Conservation (phyloP, 2,797 vertebrate genomes). For the Spheniscus humboldti region DNA sequence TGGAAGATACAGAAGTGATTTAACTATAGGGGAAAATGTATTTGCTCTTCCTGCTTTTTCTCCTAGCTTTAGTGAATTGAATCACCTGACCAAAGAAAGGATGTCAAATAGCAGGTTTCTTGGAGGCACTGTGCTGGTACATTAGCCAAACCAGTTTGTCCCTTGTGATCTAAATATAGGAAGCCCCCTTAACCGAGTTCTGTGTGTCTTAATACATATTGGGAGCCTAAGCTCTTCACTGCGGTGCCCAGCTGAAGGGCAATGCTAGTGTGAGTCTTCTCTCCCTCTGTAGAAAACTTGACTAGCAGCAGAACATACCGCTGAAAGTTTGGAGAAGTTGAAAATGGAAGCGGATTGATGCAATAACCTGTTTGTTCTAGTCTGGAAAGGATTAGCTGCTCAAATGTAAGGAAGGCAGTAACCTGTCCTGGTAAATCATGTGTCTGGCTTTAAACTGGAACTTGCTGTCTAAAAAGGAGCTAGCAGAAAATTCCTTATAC, state of each 20-base stretch:
- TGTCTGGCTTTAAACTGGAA: background rate
- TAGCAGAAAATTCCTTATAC: background rate
- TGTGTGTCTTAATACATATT: too few species aligned
- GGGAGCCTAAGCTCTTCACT: background rate
- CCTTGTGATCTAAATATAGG: background rate
- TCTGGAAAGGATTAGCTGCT: background rate
- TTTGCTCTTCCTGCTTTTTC: background rate
- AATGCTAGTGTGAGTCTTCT: background rate
- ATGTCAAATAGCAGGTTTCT: background rate
- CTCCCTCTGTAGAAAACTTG: background rate
- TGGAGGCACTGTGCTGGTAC: background rate
- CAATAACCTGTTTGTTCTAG: background rate
- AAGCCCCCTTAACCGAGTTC: background rate
- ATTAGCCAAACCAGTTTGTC: background rate
- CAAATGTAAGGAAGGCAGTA: background rate
- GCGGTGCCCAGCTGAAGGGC: background rate
- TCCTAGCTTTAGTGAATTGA: background rate
- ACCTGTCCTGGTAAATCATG: background rate
- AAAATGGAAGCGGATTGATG: background rate
- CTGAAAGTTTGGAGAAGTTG: background rate
- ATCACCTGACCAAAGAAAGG: background rate
- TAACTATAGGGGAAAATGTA: background rate
- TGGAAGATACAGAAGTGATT: background rate
- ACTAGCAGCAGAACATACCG: too few species aligned
- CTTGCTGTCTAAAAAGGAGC: background rate